Evolutionary conservation across 2,113 vertebrate species (phyloP).

Genomic region (Dromiciops gliroides): DNA sequence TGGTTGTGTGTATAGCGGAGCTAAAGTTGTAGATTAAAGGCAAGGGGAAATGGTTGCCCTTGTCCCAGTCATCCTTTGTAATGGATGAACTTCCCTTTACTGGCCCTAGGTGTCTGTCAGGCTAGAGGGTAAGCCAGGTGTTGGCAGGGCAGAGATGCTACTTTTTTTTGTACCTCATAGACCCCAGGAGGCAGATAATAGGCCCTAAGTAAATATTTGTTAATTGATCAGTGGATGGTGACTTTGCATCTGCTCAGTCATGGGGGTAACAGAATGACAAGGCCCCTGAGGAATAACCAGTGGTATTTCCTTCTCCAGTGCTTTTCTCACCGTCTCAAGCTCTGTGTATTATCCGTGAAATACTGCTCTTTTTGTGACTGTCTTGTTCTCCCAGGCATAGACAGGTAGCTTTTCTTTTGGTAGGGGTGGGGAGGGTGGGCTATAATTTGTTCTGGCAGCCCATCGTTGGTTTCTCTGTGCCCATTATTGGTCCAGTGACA

Average conservation of each 20-base stretch:
- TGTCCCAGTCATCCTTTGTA: not conserved
- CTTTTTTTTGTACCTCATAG: not conserved
- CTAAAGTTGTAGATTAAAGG: not conserved
- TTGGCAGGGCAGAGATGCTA: not conserved
- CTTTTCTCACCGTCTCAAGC: not conserved
- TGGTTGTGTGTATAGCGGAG: not conserved
- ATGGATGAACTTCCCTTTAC: not conserved
- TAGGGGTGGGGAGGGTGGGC: accelerated
- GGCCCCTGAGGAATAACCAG: not conserved
- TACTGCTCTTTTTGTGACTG: not conserved
- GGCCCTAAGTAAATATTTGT: not conserved
- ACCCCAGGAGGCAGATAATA: not conserved
- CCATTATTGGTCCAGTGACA: not conserved
- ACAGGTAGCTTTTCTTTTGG: not conserved
- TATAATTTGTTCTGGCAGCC: not conserved
- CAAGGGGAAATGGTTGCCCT: not conserved
- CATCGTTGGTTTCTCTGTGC: not conserved
- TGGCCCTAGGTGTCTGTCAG: not conserved
- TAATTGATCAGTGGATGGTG: not conserved
- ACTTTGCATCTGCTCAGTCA: not conserved
- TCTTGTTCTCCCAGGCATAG: not conserved
- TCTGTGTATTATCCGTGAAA: not conserved
- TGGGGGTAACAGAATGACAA: not conserved
- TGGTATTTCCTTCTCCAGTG: not conserved
- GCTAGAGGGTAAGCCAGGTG: not conserved